A percentile compares a stretch with the other conserved stretches of the same genome.
These are phyloP conservation scores for Drosophila mayri DNA, from an alignment of 1,140 invertebrate species.

Conservation along the genomic window DNA sequence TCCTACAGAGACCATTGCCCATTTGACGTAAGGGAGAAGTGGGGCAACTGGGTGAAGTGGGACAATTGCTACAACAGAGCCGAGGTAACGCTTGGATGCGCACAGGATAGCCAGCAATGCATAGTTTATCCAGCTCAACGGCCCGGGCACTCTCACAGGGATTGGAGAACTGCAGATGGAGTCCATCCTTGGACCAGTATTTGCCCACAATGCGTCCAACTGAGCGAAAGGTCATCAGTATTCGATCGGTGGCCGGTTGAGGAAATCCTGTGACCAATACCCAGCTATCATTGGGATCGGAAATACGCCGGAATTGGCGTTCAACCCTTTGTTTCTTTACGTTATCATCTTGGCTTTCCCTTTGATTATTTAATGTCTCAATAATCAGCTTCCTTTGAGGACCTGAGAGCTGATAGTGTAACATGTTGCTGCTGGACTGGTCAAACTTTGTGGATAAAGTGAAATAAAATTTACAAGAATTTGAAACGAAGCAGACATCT, in stretches of 20 bases:
- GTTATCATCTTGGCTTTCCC: fast-evolving
- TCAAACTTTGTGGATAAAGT: too few relatives aligned
- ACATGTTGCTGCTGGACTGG: neutral
- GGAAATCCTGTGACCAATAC: constrained; percentile 6
- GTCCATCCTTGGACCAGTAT: neutral
- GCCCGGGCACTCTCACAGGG: constrained; percentile 3
- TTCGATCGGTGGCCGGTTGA: neutral
- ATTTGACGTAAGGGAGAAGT: neutral
- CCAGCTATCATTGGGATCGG: constrained; percentile 3
- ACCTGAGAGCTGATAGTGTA: neutral
- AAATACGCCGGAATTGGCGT: neutral
- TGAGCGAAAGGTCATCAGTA: constrained; percentile 2
- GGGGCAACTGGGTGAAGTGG: too few relatives aligned
- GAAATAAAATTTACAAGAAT: neutral
- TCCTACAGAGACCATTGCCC: too few relatives aligned
- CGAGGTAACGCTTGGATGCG: neutral
- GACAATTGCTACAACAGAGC: too few relatives aligned
- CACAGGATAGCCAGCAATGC: constrained; percentile 5
- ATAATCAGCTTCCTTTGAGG: too few relatives aligned
- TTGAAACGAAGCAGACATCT: neutral
- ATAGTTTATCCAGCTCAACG: neutral
- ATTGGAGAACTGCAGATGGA: constrained; percentile 1
- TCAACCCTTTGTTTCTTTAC: neutral
- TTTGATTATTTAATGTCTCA: neutral
- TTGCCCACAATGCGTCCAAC: constrained; percentile 2